These are phyloP conservation scores for Arge pagana DNA, from an alignment of 2,888 invertebrate species.

Conservation along the genomic window DNA sequence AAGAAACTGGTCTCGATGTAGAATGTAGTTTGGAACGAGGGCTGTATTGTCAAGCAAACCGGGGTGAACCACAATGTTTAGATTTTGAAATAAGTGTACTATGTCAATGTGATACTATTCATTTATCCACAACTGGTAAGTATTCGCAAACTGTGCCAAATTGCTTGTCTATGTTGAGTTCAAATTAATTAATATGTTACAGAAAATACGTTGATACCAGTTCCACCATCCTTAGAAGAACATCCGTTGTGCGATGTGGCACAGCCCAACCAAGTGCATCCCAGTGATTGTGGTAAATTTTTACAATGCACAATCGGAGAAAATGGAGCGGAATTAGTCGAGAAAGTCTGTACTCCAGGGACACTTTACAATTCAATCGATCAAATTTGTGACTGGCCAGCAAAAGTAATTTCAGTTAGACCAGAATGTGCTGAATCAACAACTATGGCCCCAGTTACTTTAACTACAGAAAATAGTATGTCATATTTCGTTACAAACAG, in stretches of 20 bases:
- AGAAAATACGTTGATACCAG: too few species aligned
- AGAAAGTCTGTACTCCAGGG: conserved; percentile 68
- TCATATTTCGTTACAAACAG: not conserved
- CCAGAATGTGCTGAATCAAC: conserved; percentile 62
- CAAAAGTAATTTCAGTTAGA: conserved; percentile 62
- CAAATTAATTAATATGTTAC: not conserved
- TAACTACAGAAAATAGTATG: conserved; percentile 2
- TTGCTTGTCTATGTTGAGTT: not conserved
- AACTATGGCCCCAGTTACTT: conserved; percentile 17
- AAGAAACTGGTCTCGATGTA: conserved; percentile 74
- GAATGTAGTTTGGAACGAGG: conserved; percentile 78
- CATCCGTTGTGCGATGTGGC: conserved; percentile 59
- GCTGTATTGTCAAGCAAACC: conserved; percentile 65
- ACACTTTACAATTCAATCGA: conserved; percentile 70
- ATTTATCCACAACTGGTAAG: not conserved
- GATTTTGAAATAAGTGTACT: conserved; percentile 84
- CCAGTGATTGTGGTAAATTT: conserved; percentile 71
- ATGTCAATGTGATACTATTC: conserved; percentile 64
- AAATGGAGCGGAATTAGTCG: conserved; percentile 60
- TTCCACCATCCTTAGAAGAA: conserved; percentile 31
- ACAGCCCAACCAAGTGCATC: conserved; percentile 66
- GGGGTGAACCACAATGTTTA: conserved; percentile 62
- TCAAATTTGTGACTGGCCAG: conserved; percentile 71
- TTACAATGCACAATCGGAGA: conserved; percentile 67
- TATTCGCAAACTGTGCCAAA: conserved; percentile 18